Base-by-base conservation (phyloP, 2,888 invertebrate genomes). In the Phengaris alcon region DNA sequence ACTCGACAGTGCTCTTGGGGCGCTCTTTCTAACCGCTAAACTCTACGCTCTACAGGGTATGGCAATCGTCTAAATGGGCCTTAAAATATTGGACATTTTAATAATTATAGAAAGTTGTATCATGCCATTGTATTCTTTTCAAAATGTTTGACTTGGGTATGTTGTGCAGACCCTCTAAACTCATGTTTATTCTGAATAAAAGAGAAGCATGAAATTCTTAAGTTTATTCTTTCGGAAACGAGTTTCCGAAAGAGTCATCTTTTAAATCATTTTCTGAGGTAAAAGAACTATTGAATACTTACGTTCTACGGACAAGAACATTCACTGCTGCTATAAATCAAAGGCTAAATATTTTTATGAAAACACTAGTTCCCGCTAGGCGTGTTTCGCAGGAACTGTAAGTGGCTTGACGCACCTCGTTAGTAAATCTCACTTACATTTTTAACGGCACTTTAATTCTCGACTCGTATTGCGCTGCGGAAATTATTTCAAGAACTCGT, bases 351-450 rank as follows among this genome's bases (percentile, higher is more conserved):
- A 35, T 72, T 72, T 35, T 52, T 72, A 51, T 52, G 54, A 72
- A 70, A 72, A 52, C 54, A 12, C 35, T 54, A 54, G 12, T 72
- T 52, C 72, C 52, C 52, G 13, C 72, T 22, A 52, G 70, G 51
- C 52, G 70, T 51, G 70, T 70, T 70, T 35, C 54, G 55, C 69
- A 75, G 46, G 69, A 75, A 48, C 69, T 75, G 55, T 13, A 48
- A 46, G 55, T 69, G 75, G 55, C 69, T 70, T 55, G 69, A 68
- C 52, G 74, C 46, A 54, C 69, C 69, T 75, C 75, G 75, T 69
- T 75, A 75, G 75, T 54, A 55, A 75, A 75, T 75, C 22, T 69
- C 69, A 69, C 46, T 74, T 55, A 44, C 44, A 69, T 75, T 68
- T 74, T 54, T 75, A 75, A 75, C 75, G 69, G 69, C 57, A 57